phyloP scores from a whole-genome alignment of 2,113 vertebrate genomes.

The Buteo buteo region DNA sequence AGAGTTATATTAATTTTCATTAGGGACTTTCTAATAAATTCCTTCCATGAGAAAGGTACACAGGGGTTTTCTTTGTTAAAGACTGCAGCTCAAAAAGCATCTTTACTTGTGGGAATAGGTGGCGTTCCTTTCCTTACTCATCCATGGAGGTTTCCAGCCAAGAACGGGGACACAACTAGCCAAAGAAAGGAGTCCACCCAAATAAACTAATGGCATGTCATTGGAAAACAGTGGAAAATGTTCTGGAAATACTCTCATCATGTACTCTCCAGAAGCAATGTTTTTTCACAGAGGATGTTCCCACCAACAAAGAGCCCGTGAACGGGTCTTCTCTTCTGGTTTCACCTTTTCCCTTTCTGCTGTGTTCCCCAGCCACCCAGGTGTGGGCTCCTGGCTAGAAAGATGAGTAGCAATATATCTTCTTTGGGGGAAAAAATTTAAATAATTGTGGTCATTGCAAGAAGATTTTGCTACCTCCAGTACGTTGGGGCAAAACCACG shows the following conservation, averaged over 20 bases:
- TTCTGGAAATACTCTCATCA: background rate
- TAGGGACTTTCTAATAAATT: background rate
- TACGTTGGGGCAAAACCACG: background rate
- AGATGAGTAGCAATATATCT: background rate
- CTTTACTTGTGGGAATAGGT: conserved; percentile 1
- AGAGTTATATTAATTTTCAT: background rate
- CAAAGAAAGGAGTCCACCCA: conserved; percentile 3
- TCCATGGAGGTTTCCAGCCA: background rate
- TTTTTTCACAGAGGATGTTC: background rate
- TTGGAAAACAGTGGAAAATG: background rate
- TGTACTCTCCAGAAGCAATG: background rate
- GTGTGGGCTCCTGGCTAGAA: background rate
- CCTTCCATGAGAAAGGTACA: background rate
- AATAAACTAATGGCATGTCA: background rate
- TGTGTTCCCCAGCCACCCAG: background rate
- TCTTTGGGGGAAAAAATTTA: accelerated
- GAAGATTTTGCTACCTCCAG: background rate
- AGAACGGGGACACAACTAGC: background rate
- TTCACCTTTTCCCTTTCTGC: background rate
- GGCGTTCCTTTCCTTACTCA: conserved; percentile 3
- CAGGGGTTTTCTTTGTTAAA: background rate
- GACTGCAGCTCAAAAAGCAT: background rate
- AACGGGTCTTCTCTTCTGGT: background rate
- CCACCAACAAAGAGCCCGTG: background rate
- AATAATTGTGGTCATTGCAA: background rate